Evolutionary conservation across 1,140 invertebrate genomes (phyloP), one percentile per base, ranked within the genome.

Genomic region (Cataglyphis hispanica): DNA sequence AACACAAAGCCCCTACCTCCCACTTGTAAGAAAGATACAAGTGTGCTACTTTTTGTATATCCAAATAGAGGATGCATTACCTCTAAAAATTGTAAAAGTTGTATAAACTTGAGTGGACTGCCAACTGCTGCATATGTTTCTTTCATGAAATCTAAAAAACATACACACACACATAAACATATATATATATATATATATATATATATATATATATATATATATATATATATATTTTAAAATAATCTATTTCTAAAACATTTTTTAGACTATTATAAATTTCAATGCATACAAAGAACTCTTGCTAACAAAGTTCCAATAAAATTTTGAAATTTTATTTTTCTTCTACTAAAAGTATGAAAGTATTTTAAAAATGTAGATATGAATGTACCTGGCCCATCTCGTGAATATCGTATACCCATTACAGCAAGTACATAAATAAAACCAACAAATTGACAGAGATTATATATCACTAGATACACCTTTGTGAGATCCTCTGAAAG

Each of bases 381-480:
- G 10, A 27, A 58, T 58, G 27, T 83, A 97, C 97, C 96, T 93
- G 95, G 92, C 1, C 98, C 98, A 91, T 98, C 96, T 89, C 96
- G 97, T 1, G 96, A 95, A 93, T 98, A 98, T 72, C 97, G 95
- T 22, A 98, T 96, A 1, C 94, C 94, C 94, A 99, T 97, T 16
- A 98, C 97, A 27, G 95, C 93, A 25, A 98, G 91, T 43, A 99
- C 95, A 91, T 98, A 99, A 6, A 96, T 95, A 93, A 97, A 99
- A 11, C 98, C 98, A 84, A 99, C 96, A 93, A 98, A 98, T 96
- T 99, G 98, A 92, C 97, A 98, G 80, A 99, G 94, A 95, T 99
- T 99, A 95, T 99, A 99, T 64, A 98, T 94, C 80, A 98, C 96
- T 64, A 99, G 94, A 93, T 99, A 99, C 0, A 98, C 97, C 91